Base-by-base conservation (phyloP, 2,888 invertebrate species). In the Odontothrips loti region DNA sequence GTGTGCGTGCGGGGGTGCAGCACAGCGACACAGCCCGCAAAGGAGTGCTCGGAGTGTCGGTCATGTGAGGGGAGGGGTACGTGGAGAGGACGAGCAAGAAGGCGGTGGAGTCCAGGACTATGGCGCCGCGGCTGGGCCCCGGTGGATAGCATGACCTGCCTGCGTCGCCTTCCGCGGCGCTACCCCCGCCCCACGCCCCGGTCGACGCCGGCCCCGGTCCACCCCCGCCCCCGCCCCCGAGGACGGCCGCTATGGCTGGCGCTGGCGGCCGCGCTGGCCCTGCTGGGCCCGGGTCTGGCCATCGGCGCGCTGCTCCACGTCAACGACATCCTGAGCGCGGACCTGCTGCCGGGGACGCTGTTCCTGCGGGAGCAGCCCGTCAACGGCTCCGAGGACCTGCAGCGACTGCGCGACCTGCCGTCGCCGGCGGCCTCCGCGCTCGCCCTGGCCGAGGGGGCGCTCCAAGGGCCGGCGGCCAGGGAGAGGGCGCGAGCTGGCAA, bases 331-430 rank as follows among this genome's bases (percentile, higher is more conserved):
- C 81, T 83, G 47, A 81, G 81, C 63, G 79, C 80, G 4, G 82
- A 83, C 29, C 79, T 82, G 12, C 79, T 83, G 6, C 82, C 83
- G 10, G 82, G 82, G 34, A 81, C 83, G 17, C 48, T 83, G 29
- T n/a, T 82, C 4, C 68, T 68, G 68, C 58, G 81, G 27, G 82
- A 82, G 68, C 80, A 80, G 27, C 27, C 80, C 17, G 29, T 81
- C 63, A 43, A 80, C 8, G 82, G 81, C 47, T 79, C n/a, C 20
- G 29, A 11, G 23, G 79, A 51, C 15, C 47, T 63, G 6, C n/a
- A n/a, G n/a, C n/a, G n/a, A n/a, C n/a, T n/a, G n/a, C n/a, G n/a
- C n/a, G n/a, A n/a, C n/a, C 2, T 43, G 2, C 34, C 34, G 34
- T 6, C 34, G 34, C 34, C 34, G 34, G 34, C 34, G 3, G 34